These are phyloP conservation scores for Entomobrya multifasciata DNA, from an alignment of 2,888 invertebrate genomes.

Conservation along the genomic window DNA sequence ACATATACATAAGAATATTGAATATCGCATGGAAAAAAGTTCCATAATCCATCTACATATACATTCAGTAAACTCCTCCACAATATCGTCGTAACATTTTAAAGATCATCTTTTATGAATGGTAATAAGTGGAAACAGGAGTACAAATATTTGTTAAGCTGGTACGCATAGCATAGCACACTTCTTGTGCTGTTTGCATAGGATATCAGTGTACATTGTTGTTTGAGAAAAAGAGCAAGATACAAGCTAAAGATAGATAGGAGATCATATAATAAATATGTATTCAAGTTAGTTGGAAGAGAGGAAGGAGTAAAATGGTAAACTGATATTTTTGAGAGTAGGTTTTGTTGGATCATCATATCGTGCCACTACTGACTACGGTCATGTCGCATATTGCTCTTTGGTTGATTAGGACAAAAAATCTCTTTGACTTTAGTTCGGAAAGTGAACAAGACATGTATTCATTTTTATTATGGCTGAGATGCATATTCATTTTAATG, in stretches of 20 bases:
- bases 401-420: slow-evolving; percentile 13
- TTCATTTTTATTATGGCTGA: background rate
- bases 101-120: slow-evolving; percentile 1
- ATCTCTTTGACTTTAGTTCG: slow-evolving; percentile 31
- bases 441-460: slow-evolving; percentile 38
- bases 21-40: background rate
- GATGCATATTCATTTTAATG: slow-evolving; percentile 34
- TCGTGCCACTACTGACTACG: no score
- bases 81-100: background rate
- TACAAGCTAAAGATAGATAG: slow-evolving; percentile 19
- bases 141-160: background rate
- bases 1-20: no score
- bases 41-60: slow-evolving; percentile 21
- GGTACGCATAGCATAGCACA: background rate
- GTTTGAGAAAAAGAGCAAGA: background rate
- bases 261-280: slow-evolving; percentile 6
- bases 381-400: background rate
- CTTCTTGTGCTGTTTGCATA: background rate
- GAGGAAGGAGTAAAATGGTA: slow-evolving; percentile 16
- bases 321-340: slow-evolving; percentile 38
- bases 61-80: background rate
- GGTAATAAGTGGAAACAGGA: background rate
- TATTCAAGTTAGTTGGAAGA: background rate
- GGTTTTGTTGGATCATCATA: background rate
- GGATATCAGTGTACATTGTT: slow-evolving; percentile 7